Evolutionary conservation across 2,888 invertebrate species (phyloP).

Genomic region (Barypeithes pellucidus): DNA sequence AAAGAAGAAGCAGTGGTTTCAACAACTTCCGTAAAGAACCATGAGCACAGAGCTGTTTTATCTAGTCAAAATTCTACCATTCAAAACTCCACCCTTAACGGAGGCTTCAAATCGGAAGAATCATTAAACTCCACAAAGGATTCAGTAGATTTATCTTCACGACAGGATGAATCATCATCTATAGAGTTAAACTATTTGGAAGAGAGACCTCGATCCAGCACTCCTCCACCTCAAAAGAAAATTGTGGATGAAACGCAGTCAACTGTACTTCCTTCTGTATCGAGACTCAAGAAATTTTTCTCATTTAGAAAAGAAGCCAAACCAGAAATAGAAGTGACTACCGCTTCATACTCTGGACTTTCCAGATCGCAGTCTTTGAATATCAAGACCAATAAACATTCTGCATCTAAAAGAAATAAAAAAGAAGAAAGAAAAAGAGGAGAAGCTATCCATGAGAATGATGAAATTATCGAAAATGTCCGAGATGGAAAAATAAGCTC

Average conservation of each 20-base stretch:
- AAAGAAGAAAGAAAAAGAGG: constrained; percentile 15
- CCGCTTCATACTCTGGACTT: constrained; percentile 42
- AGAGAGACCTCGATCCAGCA: constrained; percentile 15
- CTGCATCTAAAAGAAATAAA: constrained; percentile 13
- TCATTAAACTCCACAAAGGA: constrained; percentile 47
- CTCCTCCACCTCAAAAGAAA: constrained; percentile 22
- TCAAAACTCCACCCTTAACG: constrained; percentile 9
- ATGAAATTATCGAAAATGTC: constrained; percentile 13
- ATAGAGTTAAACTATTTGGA: constrained; percentile 18
- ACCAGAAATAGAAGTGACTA: constrained; percentile 15
- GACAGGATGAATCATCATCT: constrained; percentile 15
- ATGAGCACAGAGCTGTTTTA: constrained; percentile 28
- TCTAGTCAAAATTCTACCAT: constrained; percentile 22
- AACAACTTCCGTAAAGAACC: constrained; percentile 21
- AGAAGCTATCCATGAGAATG: constrained; percentile 34
- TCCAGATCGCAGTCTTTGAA: constrained; percentile 39
- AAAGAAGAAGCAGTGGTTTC: constrained; percentile 44
- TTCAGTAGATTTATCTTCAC: constrained; percentile 27
- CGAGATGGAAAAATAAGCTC: not conserved
- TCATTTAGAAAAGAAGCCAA: constrained; percentile 45
- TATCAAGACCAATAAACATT: constrained; percentile 25
- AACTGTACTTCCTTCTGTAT: constrained; percentile 38
- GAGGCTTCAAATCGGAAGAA: constrained; percentile 38
- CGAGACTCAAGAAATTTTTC: constrained; percentile 45
- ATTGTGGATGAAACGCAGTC: not conserved